Base-by-base conservation (phyloP, 2,113 vertebrate genomes). In the Bufo gargarizans region DNA sequence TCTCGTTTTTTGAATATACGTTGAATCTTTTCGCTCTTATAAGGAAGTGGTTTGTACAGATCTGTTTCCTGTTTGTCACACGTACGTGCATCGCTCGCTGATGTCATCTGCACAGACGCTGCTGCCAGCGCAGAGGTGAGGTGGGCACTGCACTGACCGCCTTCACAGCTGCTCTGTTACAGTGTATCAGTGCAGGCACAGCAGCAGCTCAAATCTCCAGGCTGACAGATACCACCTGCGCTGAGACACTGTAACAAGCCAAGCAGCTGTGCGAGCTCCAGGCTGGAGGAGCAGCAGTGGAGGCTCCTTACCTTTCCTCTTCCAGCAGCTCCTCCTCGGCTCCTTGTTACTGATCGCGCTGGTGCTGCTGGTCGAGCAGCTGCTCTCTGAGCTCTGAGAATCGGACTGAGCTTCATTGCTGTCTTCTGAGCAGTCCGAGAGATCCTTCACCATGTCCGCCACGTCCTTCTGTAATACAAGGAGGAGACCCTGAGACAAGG, bases 401-500 rank as follows among this genome's bases (percentile, higher is more conserved):
- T 99, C 97, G 0, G 97, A 99, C 10, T 96, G 96, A 59, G 92
- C 95, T 63, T 98, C 98, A 0, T 95, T 96, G 93, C 95, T 96
- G 85, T 99, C 98, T 89, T 99, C 97, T 0, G 98, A 98, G 86
- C 91, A 95, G 4, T 98, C 97, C 0, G 97, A 98, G 58, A 98
- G 94, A 77, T 99, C 97, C 90, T 97, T 98, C 89, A 93, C 89
- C 89, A 93, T 96, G 0, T 98, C 97, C 0, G 96, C 95, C 90
- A 96, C 93, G 90, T 99, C 98, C 92, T 99, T 99, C 97, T 99
- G 93, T 90, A 92, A 89, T 88, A 89, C 69, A 50, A 5, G 6
- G 90, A 56, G 43, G 47, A 87, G 0, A 19, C 0, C 10, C 10
- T 6, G 69, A 43, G 22, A 33, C 33, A 33, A 33, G 33, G 33